Evolutionary conservation across 2,113 vertebrate genomes (phyloP).

Genomic region (Zosterops japonicus): DNA sequence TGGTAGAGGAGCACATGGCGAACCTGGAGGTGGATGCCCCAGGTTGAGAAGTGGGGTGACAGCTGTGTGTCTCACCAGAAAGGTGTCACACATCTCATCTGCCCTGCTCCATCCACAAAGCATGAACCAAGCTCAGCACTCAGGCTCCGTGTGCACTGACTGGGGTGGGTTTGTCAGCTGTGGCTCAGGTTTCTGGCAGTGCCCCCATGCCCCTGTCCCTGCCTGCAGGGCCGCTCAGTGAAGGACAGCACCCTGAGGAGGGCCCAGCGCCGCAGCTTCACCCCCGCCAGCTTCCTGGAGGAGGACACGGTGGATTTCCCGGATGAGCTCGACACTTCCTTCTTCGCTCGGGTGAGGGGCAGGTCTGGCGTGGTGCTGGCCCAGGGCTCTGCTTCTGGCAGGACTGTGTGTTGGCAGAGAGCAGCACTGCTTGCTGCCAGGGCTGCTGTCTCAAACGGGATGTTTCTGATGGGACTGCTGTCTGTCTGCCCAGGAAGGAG

Average conservation of each 20-base stretch:
- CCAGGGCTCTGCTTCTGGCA: neutral
- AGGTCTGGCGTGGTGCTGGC: neutral
- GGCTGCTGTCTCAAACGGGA: neutral
- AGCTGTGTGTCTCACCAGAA: neutral
- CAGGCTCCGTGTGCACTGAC: neutral
- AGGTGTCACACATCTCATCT: neutral
- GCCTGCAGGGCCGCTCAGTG: conserved; percentile 86
- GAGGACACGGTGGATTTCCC: conserved; percentile 92
- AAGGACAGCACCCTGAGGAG: conserved; percentile 83
- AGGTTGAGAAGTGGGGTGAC: neutral
- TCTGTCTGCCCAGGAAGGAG: conserved; percentile 82
- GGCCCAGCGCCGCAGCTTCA: conserved; percentile 90
- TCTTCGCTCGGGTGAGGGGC: conserved; percentile 90
- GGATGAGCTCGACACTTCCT: conserved; percentile 95
- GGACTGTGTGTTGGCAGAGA: neutral
- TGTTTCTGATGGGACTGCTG: conserved; percentile 4
- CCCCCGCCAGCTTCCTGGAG: conserved; percentile 93
- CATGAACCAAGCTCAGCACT: neutral
- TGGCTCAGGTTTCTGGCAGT: neutral
- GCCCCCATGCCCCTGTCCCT: neutral
- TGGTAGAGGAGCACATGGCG: neutral
- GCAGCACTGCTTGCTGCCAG: neutral
- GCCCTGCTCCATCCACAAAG: neutral
- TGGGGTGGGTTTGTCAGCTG: neutral
- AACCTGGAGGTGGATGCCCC: neutral